Conservation (phyloP, 2,797 vertebrate genomes). For the Adelosebastes latens region DNA sequence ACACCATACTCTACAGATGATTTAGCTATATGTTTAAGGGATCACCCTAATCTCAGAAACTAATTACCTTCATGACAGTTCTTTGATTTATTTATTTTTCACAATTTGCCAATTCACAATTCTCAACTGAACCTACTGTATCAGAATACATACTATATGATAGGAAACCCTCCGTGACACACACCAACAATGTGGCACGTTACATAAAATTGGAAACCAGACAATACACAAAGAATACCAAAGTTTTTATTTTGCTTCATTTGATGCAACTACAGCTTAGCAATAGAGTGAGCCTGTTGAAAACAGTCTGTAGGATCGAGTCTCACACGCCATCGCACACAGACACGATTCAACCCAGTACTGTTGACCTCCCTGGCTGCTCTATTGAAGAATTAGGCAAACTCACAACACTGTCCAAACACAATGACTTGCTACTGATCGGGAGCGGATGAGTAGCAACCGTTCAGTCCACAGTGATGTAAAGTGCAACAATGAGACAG, state of each 20-base stretch:
- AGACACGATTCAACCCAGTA: background rate
- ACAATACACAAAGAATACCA: constrained; percentile 47
- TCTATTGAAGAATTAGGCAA: constrained; percentile 30
- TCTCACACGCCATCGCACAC: background rate
- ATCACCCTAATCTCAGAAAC: constrained; percentile 4
- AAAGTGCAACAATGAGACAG: constrained; percentile 77
- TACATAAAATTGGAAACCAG: background rate
- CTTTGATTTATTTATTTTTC: too few species aligned
- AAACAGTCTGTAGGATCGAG: constrained; percentile 19
- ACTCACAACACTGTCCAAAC: constrained; percentile 47
- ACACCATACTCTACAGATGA: background rate
- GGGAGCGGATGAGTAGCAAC: constrained; percentile 21
- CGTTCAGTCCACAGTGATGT: constrained; percentile 60
- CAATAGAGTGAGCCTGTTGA: constrained; percentile 48
- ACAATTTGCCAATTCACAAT: background rate
- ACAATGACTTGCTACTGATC: constrained; percentile 20
- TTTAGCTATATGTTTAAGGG: background rate
- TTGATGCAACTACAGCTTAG: constrained; percentile 59
- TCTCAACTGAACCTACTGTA: background rate
- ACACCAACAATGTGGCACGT: background rate
- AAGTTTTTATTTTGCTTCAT: constrained; percentile 66
- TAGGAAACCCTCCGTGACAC: background rate
- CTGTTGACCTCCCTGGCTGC: constrained; percentile 42
- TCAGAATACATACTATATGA: background rate
- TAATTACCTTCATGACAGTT: background rate